A percentile compares a stretch with the other conserved stretches of the same genome.
phyloP scores from a whole-genome alignment of 1,140 invertebrate species.

The Lasioglossum baleicum region DNA sequence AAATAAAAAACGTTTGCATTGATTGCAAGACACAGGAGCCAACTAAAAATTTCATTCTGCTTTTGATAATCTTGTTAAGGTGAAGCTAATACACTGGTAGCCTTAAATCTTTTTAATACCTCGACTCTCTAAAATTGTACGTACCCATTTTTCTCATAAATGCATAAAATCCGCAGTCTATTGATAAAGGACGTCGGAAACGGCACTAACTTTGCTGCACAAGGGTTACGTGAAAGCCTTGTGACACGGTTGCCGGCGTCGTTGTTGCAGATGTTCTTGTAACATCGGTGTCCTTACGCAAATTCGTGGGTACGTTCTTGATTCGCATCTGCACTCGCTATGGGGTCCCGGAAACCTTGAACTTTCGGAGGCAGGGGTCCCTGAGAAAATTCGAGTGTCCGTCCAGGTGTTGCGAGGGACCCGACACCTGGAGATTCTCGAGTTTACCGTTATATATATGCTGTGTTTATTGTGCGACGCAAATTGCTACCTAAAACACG shows the following conservation, averaged over 20 bases:
- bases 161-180: no score
- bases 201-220: no score
- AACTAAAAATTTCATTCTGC: no score
- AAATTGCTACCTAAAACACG: conserved; percentile 29
- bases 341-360: conserved; percentile 41
- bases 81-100: no score
- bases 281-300: conserved; percentile 12
- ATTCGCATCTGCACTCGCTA: conserved; percentile 46
- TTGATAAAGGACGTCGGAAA: no score
- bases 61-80: no score
- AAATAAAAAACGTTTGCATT: no score
- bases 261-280: conserved; percentile 34
- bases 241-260: not conserved
- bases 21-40: no score
- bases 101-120: no score
- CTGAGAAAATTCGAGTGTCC: conserved; percentile 58
- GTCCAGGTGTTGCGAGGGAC: conserved; percentile 46
- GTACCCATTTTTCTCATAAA: no score
- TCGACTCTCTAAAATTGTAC: no score
- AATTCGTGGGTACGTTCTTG: conserved; percentile 18
- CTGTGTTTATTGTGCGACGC: conserved; percentile 20
- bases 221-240: no score
- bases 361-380: conserved; percentile 27
- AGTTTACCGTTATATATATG: conserved; percentile 46
- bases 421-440: conserved; percentile 46